Conservation (phyloP, 2,113 vertebrate genomes). For the Anoura caudifer region DNA sequence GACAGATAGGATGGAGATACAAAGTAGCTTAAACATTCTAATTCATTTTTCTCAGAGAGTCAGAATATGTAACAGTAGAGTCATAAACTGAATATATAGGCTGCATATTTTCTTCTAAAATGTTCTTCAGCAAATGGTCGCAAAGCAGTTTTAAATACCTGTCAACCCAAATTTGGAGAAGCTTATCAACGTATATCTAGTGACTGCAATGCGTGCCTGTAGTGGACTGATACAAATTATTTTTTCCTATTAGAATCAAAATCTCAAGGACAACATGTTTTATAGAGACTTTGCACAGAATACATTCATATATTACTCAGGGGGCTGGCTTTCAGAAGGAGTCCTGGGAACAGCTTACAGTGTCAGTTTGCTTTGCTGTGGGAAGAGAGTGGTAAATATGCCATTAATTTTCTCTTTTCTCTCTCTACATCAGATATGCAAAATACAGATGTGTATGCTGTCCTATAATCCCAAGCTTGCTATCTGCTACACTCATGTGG, state of each 20-base stretch:
- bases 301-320: neutral
- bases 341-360: neutral
- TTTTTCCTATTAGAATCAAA: neutral
- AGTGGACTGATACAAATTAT: neutral
- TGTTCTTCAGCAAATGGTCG: slow-evolving; percentile 55
- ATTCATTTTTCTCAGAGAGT: slow-evolving; percentile 77
- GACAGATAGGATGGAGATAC: slow-evolving; percentile 74
- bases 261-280: neutral
- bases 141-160: slow-evolving; percentile 56
- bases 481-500: neutral
- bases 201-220: neutral
- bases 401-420: neutral
- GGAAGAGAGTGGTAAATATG: neutral
- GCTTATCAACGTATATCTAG: slow-evolving; percentile 18
- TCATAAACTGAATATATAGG: slow-evolving; percentile 77
- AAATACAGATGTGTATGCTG: neutral
- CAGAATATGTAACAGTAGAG: slow-evolving; percentile 74
- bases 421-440: neutral
- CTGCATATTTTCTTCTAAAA: slow-evolving; percentile 68
- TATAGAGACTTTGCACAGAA: neutral
- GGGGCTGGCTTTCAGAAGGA: neutral
- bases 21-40: slow-evolving; percentile 80
- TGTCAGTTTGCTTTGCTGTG: neutral
- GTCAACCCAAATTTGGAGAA: slow-evolving; percentile 33
- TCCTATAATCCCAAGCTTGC: neutral